Base-by-base conservation (phyloP, 64 coral and sea anemone species). In the Catalaphyllia jardinei region DNA sequence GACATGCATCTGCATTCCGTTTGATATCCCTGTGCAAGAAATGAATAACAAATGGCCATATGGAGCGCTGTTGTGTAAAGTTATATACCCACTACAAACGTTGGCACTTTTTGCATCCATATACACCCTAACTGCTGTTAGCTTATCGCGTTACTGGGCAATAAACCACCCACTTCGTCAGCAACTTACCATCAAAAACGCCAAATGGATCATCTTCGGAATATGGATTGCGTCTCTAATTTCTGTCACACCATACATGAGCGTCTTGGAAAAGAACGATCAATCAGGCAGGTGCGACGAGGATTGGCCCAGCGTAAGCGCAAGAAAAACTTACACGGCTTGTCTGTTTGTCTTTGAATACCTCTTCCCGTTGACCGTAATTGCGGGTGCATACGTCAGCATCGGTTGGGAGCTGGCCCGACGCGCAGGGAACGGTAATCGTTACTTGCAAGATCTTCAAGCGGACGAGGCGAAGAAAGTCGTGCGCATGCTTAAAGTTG, bases 111-210 rank as follows among this genome's bases (percentile, higher is more conserved):
- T 90, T 18, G 93, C 89, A 4, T 94, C 93, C n/a, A 80, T 90
- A 46, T 94, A 80, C 62, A 94, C 93, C 9, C 65, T 94, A 31
- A 94, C 93, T 5, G 89, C 93, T 57, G 83, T 94, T 16, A 91
- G 93, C 75, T 72, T 94, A 33, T 91, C 93, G 13, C 81, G 93
- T 19, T 94, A 87, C 57, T 94, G 93, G 93, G 93, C 93, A 4
- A 90, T 94, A 61, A 85, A 87, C 11, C 81, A 94, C 22, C 93
- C 93, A 8, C 75, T 94, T 25, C 55, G 75, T 13, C 69, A 49
- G 52, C 92, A 94, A 55, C 72, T 94, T 14, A 79, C 85, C 8
- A 86, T 74, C 28, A 76, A 72, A 25, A 64, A 67, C 33, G 64
- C 80, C 7, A 86, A 89, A 78, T 67, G 75, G 13, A 83, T 90